Evolutionary conservation across 1,140 invertebrate genomes (phyloP).

Genomic region (Papilio helenus): DNA sequence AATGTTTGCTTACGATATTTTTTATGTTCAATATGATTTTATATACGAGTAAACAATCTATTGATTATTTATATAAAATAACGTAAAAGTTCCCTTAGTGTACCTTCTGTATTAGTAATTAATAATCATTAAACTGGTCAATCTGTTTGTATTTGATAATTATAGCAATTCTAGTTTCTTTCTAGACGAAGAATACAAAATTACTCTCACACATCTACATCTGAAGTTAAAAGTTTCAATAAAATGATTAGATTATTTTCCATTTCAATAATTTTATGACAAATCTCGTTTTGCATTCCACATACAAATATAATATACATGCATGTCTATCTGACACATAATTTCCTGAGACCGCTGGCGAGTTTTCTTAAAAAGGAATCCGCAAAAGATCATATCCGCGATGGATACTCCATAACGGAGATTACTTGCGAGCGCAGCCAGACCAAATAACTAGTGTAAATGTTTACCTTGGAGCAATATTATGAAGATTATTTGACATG

Average conservation of each 20-base stretch:
- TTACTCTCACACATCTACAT: no score
- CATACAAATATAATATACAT: neutral
- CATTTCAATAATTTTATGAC: neutral
- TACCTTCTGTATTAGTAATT: no score
- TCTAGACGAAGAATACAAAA: no score
- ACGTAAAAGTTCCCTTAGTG: no score
- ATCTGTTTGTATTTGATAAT: no score
- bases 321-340: neutral
- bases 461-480: neutral
- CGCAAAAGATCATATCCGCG: conserved; percentile 19
- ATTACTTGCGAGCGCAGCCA: neutral
- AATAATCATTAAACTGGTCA: no score
- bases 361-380: neutral
- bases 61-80: no score
- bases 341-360: conserved; percentile 7
- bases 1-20: neutral
- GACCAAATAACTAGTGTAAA: conserved; percentile 12
- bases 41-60: no score
- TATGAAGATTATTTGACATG: neutral
- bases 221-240: no score
- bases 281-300: neutral
- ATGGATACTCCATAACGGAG: conserved; percentile 12
- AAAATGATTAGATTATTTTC: no score
- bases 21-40: no score
- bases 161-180: no score